Base-by-base conservation (phyloP, 2,888 invertebrate species). In the Tinea pellionella region DNA sequence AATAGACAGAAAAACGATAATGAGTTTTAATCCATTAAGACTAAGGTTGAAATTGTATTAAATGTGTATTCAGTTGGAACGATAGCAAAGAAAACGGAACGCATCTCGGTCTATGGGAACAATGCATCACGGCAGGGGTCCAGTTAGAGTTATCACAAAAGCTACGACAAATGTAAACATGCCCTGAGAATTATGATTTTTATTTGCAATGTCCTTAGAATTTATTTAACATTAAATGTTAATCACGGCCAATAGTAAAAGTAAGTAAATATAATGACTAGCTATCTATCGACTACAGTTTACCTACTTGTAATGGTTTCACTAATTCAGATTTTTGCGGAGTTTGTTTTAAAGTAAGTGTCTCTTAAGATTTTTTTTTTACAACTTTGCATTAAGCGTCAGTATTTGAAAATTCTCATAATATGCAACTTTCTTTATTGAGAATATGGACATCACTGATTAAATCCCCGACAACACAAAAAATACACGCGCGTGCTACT, bases 71-170 rank as follows among this genome's bases (percentile, higher is more conserved):
- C 53, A 32, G 57, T 57, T 57, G 32, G 57, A 30, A 19, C 57
- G 57, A 57, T 57, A 57, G 57, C 32, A 53, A 57, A 30, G 57
- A 57, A 32, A 57, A 32, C 57, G 32, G 57, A 57, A 13, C 15
- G 53, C 30, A 55, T 57, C 57, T 30, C 57, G 7, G 57, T 32
- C 32, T 57, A 57, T 32, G 57, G 15, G 57, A 57, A 57, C 57
- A 57, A 57, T 32, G 57, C 57, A 57, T 32, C 57, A 57, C 57
- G 57, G 57, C 57, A 32, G 57, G 57, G 57, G 57, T 57, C 57
- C 57, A 57, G 57, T 57, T 57, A 57, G 13, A 57, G 7, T 19
- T 32, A 29, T 12, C 32, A 57, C 57, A 57, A 57, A 57, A 57
- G 32, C 30, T 30, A 57, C 32, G 57, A 57, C 57, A 57, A 57